phyloP scores from a whole-genome alignment of 2,797 vertebrate species.

The Psittacula echo region DNA sequence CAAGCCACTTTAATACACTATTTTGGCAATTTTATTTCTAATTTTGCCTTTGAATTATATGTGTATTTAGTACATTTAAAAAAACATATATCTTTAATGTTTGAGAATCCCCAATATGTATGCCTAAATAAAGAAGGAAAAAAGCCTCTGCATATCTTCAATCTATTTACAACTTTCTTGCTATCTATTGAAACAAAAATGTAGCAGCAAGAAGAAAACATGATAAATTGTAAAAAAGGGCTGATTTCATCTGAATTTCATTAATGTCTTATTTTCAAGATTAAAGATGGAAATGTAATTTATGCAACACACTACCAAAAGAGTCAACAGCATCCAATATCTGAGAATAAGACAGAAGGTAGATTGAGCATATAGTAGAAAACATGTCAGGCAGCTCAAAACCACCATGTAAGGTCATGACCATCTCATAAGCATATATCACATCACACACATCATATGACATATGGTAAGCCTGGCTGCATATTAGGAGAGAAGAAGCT shows the following conservation, averaged over 20 bases:
- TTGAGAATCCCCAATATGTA: not conserved
- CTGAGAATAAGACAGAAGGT: not conserved
- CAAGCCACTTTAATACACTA: not conserved
- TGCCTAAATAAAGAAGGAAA: not conserved
- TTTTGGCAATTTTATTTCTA: not conserved
- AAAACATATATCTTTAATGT: not conserved
- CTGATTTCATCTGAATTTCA: not conserved
- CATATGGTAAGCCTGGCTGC: fast-evolving
- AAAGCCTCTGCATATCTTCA: not conserved
- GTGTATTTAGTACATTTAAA: not conserved
- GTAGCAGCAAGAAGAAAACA: not conserved
- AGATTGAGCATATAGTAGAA: not conserved
- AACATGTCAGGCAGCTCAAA: not conserved
- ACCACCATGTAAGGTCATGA: not conserved
- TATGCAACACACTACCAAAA: not conserved
- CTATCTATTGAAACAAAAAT: not conserved
- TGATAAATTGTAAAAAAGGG: not conserved
- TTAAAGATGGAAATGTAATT: not conserved
- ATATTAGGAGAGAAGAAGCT: not conserved
- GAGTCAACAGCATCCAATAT: not conserved
- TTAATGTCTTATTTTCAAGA: not conserved
- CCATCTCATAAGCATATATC: not conserved
- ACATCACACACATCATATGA: not conserved
- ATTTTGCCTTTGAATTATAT: not conserved
- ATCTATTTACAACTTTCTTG: not conserved